Conservation (phyloP, 2,888 invertebrate species). For the Macaria notata region DNA sequence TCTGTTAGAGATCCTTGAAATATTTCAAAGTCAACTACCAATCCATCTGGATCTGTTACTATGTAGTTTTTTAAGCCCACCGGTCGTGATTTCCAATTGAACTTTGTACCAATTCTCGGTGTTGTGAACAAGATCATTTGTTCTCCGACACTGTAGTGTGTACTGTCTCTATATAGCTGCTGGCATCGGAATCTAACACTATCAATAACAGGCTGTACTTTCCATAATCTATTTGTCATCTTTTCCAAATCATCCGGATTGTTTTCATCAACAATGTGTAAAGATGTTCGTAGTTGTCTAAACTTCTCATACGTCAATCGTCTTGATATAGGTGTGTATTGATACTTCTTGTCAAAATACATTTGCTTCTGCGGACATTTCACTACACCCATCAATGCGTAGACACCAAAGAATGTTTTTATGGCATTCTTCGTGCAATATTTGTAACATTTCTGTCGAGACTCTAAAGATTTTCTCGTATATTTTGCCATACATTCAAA, state of each 20-base stretch:
- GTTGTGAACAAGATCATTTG: constrained; percentile 33
- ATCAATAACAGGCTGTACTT: constrained; percentile 39
- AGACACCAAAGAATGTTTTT: constrained; percentile 25
- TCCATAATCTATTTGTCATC: constrained; percentile 24
- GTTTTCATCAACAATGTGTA: constrained; percentile 15
- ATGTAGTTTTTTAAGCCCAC: constrained; percentile 51
- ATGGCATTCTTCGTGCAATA: constrained; percentile 18
- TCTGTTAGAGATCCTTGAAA: constrained; percentile 30
- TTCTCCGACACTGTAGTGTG: constrained; percentile 32
- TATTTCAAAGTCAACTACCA: constrained; percentile 38
- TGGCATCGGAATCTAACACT: constrained; percentile 37
- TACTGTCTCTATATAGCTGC: constrained; percentile 26
- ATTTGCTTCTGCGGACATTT: constrained; percentile 21
- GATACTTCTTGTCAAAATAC: constrained; percentile 23
- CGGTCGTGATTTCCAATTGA: constrained; percentile 44
- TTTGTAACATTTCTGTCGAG: constrained; percentile 10
- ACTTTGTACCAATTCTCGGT: constrained; percentile 32
- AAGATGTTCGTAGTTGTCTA: constrained; percentile 21
- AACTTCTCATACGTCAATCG: constrained; percentile 24
- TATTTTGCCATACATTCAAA: constrained; percentile 27
- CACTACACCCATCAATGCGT: constrained; percentile 24
- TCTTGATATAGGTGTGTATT: constrained; percentile 22
- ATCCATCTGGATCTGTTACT: constrained; percentile 36
- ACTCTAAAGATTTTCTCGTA: constrained; percentile 13
- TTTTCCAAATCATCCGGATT: constrained; percentile 25